Percentiles rank a stretch among this genome's conserved stretches.
Evolutionary conservation across 2,888 invertebrate species (phyloP).

Genomic region (Oxytorus armatus): DNA sequence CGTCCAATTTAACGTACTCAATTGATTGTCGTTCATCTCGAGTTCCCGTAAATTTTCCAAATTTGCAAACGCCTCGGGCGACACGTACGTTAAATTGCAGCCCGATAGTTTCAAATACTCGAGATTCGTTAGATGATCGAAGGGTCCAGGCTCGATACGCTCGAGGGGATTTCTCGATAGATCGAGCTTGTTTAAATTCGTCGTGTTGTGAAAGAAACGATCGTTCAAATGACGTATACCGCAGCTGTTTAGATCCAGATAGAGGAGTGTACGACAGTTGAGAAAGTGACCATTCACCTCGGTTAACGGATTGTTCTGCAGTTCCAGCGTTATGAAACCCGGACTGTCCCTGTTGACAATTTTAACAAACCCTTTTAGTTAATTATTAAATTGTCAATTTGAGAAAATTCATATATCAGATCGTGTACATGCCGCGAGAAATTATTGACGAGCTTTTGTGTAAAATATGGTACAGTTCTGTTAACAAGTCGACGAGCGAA

Average conservation of each 20-base stretch:
- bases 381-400: too few species aligned
- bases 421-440: too few species aligned
- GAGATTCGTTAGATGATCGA: conserved; percentile 88
- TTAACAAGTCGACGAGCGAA: too few species aligned
- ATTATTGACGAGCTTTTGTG: too few species aligned
- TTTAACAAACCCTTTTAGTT: too few species aligned
- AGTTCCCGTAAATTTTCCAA: conserved; percentile 88
- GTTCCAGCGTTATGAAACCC: conserved; percentile 89
- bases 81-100: conserved; percentile 87
- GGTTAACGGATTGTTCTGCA: conserved; percentile 89
- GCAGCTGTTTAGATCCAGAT: conserved; percentile 89
- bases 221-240: conserved; percentile 87
- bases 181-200: conserved; percentile 89
- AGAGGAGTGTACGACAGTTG: conserved; percentile 88
- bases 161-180: conserved; percentile 89
- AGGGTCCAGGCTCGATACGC: conserved; percentile 86
- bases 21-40: conserved; percentile 87
- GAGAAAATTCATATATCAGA: background rate
- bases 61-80: conserved; percentile 86
- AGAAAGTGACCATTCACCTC: conserved; percentile 88
- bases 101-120: conserved; percentile 88
- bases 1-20: conserved; percentile 87
- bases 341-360: conserved; percentile 87
- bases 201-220: conserved; percentile 89
- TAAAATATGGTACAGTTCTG: too few species aligned